Conservation (phyloP, 1,140 invertebrate species). For the Bacillus rossius region DNA sequence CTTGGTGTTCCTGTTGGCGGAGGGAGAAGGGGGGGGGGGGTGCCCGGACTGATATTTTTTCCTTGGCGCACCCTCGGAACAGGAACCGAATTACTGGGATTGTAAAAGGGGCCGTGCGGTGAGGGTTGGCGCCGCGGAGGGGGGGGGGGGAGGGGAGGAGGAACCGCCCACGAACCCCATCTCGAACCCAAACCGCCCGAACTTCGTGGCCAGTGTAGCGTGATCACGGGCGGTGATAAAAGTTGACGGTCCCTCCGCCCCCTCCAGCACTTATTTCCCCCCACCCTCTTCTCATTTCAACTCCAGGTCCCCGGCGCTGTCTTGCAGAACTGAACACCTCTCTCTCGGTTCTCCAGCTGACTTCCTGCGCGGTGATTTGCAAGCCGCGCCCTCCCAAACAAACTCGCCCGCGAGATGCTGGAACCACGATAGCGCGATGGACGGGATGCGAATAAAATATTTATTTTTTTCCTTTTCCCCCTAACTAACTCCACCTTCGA, state of each 20-base stretch:
- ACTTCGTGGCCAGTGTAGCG: constrained; percentile 11
- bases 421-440: no score
- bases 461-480: no score
- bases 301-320: no score
- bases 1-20: constrained; percentile 34
- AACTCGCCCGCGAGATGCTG: no score
- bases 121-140: constrained; percentile 12
- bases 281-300: no score
- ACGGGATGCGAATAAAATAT: no score
- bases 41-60: background rate
- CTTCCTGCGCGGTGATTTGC: no score
- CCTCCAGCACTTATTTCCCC: no score
- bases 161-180: constrained; percentile 40
- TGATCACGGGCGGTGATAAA: constrained; percentile 13
- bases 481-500: no score
- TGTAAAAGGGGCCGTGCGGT: constrained; percentile 18
- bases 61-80: constrained; percentile 27
- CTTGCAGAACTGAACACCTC: no score
- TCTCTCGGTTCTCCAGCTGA: no score
- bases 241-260: constrained; percentile 5
- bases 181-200: constrained; percentile 27
- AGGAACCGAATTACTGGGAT: constrained; percentile 34
- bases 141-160: constrained; percentile 22
- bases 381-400: no score
- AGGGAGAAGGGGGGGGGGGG: constrained; percentile 9